Percentiles rank a stretch among this genome's conserved stretches.
phyloP scores from a whole-genome alignment of 2,888 invertebrate genomes.

The Dryocosmus kuriphilus region DNA sequence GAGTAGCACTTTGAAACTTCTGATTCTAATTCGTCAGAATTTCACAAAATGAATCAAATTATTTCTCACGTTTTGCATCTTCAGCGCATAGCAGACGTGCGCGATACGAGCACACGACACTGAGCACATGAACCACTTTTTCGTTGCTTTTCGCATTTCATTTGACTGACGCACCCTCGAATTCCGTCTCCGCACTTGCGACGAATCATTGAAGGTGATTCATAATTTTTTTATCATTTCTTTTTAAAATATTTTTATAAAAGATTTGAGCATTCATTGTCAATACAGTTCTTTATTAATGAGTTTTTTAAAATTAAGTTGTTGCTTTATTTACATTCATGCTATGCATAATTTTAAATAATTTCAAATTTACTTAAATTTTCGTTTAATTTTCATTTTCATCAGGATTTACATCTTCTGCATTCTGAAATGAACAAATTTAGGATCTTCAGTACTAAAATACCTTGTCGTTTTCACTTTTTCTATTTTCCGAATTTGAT shows the following conservation, averaged over 20 bases:
- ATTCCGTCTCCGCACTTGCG: background rate
- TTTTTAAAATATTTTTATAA: background rate
- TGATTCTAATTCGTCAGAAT: slow-evolving; percentile 42
- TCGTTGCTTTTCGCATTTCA: background rate
- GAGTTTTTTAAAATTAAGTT: background rate
- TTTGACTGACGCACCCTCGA: background rate
- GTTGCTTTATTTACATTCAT: background rate
- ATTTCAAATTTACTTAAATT: background rate
- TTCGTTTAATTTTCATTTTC: background rate
- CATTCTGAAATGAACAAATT: background rate
- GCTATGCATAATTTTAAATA: background rate
- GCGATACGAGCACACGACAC: background rate
- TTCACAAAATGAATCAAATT: slow-evolving; percentile 16
- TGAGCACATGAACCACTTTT: background rate
- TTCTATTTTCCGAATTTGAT: too few species aligned
- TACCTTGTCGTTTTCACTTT: too few species aligned
- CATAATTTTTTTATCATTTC: background rate
- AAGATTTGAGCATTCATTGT: background rate
- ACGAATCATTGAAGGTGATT: background rate
- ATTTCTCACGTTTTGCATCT: slow-evolving; percentile 48
- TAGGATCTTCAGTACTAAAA: background rate
- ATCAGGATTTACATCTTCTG: background rate
- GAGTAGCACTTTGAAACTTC: background rate
- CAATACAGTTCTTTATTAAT: background rate
- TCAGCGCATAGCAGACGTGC: slow-evolving; percentile 44